Percentiles rank a stretch among this genome's conserved stretches.
phyloP scores from a whole-genome alignment of 1,140 invertebrate genomes.

The Copidosoma floridanum region DNA sequence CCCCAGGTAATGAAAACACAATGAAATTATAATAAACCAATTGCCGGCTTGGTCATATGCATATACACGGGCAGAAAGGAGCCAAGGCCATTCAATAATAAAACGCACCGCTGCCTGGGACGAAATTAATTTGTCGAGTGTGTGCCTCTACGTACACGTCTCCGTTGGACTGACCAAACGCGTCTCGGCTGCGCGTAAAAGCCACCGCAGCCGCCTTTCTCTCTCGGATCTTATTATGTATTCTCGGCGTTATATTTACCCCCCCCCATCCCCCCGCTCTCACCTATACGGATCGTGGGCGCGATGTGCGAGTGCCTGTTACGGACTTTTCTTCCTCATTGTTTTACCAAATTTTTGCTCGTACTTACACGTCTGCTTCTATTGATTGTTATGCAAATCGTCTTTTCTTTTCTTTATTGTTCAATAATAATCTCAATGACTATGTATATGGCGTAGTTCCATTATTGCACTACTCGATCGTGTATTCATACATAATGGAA shows the following conservation, averaged over 20 bases:
- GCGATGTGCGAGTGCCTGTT: no score
- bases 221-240: neutral
- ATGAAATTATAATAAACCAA: conserved; percentile 59
- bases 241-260: neutral
- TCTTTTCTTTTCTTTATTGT: no score
- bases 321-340: conserved; percentile 14
- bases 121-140: conserved; percentile 56
- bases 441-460: no score
- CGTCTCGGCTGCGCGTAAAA: conserved; percentile 35
- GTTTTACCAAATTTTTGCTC: no score
- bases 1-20: conserved; percentile 55
- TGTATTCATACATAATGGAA: no score
- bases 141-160: conserved; percentile 54
- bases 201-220: conserved; percentile 25
- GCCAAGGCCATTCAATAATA: conserved; percentile 56
- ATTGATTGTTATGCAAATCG: no score
- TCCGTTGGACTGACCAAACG: conserved; percentile 52
- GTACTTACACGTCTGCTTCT: no score
- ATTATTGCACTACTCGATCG: no score
- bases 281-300: no score
- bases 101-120: conserved; percentile 38
- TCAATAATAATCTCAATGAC: no score
- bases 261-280: neutral
- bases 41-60: conserved; percentile 54
- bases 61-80: conserved; percentile 52